Evolutionary conservation across 2,113 vertebrate species (phyloP), one percentile per base, ranked within the genome.

Genomic region (Empidonax alnorum): DNA sequence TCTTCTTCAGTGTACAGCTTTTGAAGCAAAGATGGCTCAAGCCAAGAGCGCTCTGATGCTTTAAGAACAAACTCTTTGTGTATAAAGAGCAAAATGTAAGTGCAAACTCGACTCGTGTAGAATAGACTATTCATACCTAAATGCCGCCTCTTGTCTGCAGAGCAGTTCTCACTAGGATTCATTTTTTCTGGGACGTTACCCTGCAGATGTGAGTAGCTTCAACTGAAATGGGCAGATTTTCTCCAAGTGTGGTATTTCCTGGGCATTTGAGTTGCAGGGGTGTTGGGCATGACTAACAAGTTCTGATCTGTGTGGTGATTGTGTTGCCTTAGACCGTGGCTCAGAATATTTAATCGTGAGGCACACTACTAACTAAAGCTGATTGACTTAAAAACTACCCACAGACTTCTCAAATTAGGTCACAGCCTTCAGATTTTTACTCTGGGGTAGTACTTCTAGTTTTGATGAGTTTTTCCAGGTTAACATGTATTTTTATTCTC

Each of bases 11-110:
- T 61, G 77, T 90, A n/a, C 74, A 84, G 92, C 96, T 94, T 94
- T 93, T 97, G 92, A 96, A 87, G 90, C 84, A 92, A 90, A 94
- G 90, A 84, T 92, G 62, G 73, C 86, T 84, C 87, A 88, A 89
- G 92, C 94, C 95, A 97, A 95, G 93, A 68, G 76, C 62, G 77
- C 73, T 93, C 92, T 92, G 83, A 92, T 90, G 85, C 92, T 87
- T 96, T 94, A 87, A 96, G 94, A 96, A 97, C 94, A 95, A 89
- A 84, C 66, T 75, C 88, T 89, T 96, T 96, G 93, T 97, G 66
- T 78, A 58, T 89, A 89, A 94, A 94, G 90, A 97, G 93, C 86
- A 93, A 94, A 90, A 94, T 92, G 49, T 93, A 94, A 96, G 96
- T 87, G 84, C 80, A 92, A 68, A 94, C 94, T 96, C 82, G 92